Percentiles rank a stretch among this genome's conserved stretches.
Conservation (phyloP, 2,797 vertebrate genomes). For the Chaunax sp. region DNA sequence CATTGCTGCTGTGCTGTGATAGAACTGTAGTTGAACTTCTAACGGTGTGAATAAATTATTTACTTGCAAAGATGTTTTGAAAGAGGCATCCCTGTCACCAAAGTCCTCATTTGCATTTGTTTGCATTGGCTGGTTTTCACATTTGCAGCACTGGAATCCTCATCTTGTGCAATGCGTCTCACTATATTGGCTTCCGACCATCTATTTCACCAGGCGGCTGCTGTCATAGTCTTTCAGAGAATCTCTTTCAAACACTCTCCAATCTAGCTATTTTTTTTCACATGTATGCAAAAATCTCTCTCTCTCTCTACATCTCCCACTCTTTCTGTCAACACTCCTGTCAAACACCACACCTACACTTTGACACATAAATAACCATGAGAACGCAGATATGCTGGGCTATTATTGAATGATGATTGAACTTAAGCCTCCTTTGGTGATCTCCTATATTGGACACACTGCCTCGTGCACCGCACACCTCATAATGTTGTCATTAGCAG, state of each 20-base stretch:
- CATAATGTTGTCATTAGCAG: conserved; percentile 70
- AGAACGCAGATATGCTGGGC: conserved; percentile 30
- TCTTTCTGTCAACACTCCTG: neutral
- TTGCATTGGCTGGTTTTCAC: conserved; percentile 8
- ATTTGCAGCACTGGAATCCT: conserved; percentile 10
- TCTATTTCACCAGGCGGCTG: conserved; percentile 41
- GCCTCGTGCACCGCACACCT: conserved; percentile 61
- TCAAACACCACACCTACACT: conserved; percentile 53
- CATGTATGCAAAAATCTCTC: neutral
- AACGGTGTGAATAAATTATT: too few species aligned
- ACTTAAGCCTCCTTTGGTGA: conserved; percentile 53
- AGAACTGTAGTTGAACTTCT: too few species aligned
- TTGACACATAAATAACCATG: conserved; percentile 24
- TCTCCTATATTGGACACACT: conserved; percentile 51
- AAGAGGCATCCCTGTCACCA: neutral
- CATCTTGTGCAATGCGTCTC: neutral
- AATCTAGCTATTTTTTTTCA: conserved; percentile 16
- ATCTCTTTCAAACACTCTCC: conserved; percentile 40
- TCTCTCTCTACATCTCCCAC: neutral
- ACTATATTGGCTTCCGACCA: conserved; percentile 31
- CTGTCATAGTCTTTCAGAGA: conserved; percentile 36
- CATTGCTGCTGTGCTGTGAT: too few species aligned
- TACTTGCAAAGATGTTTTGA: too few species aligned
- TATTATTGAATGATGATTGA: conserved; percentile 48
- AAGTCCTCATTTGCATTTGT: conserved; percentile 13